phyloP scores from a whole-genome alignment of 2,797 vertebrate species.

The Lithobates sylvaticus region DNA sequence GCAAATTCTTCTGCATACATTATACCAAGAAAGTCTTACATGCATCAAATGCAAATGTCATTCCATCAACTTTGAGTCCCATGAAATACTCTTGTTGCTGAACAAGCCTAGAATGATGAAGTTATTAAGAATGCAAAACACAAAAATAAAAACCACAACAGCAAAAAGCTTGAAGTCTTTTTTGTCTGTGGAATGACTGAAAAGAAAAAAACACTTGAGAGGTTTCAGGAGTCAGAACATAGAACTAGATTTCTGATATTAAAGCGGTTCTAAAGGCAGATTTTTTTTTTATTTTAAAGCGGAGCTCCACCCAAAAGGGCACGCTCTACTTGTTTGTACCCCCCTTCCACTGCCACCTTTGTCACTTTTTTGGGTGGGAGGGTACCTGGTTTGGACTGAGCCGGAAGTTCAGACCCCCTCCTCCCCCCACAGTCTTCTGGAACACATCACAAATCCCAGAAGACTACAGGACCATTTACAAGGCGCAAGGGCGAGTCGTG shows the following conservation, averaged over 20 bases:
- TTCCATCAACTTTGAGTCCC: conserved; percentile 29
- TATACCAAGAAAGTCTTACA: conserved; percentile 27
- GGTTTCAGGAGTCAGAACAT: not conserved
- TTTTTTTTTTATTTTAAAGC: too few species aligned
- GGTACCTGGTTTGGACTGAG: too few species aligned
- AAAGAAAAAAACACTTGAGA: not conserved
- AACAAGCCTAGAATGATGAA: conserved; percentile 5
- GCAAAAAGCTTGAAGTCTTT: not conserved
- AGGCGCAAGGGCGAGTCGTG: too few species aligned
- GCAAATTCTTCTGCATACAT: conserved; percentile 32
- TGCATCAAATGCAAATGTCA: conserved; percentile 45
- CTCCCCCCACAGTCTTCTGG: too few species aligned
- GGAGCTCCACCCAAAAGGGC: too few species aligned
- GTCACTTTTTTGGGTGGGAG: too few species aligned
- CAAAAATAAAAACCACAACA: not conserved
- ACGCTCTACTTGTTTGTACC: too few species aligned
- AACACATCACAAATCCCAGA: too few species aligned
- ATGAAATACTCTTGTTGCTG: not conserved
- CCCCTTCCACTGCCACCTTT: too few species aligned
- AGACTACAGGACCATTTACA: too few species aligned
- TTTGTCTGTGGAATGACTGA: not conserved
- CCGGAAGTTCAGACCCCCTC: too few species aligned
- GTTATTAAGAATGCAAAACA: conserved; percentile 25
- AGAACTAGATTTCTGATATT: not conserved
- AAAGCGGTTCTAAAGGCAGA: not conserved